These are phyloP conservation scores for Augiades crinisus DNA, from an alignment of 2,888 invertebrate genomes.

Conservation along the genomic window DNA sequence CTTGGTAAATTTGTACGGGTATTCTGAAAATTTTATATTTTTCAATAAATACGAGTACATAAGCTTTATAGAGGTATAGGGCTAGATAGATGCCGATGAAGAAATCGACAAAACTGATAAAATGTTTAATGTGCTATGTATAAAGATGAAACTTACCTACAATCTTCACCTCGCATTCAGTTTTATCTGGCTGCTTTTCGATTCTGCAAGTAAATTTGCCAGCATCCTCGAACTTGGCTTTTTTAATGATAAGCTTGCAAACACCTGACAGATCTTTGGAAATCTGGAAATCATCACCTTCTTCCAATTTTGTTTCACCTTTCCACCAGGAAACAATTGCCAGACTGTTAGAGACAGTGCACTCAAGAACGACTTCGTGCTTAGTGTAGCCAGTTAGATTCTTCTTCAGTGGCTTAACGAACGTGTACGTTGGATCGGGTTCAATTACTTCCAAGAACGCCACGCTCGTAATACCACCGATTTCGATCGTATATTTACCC, in stretches of 20 bases:
- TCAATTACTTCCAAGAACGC: conserved; percentile 98
- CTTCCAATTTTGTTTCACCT: conserved; percentile 89
- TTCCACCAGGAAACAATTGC: conserved; percentile 97
- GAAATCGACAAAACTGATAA: neutral
- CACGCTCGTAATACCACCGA: conserved; percentile 92
- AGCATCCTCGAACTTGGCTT: conserved; percentile 90
- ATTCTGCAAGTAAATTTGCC: conserved; percentile 95
- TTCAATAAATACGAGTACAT: too few relatives aligned
- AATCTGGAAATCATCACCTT: conserved; percentile 91
- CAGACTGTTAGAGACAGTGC: conserved; percentile 95
- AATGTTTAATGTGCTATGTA: too few relatives aligned
- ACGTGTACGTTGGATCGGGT: conserved; percentile 96
- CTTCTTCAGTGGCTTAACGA: conserved; percentile 94
- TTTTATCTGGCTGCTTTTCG: conserved; percentile 93
- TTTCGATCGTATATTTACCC: conserved; percentile 98
- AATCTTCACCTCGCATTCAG: conserved; percentile 90
- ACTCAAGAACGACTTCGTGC: conserved; percentile 95
- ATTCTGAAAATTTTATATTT: conserved; percentile 88
- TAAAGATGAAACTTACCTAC: conserved; percentile 78
- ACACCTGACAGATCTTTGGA: conserved; percentile 96
- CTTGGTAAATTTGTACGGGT: conserved; percentile 96
- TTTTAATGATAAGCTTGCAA: conserved; percentile 93
- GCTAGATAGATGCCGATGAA: neutral
- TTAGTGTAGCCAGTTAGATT: conserved; percentile 93
- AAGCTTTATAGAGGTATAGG: neutral